phyloP scores from a whole-genome alignment of 2,113 vertebrate genomes.

The Protomyctophum bolini region DNA sequence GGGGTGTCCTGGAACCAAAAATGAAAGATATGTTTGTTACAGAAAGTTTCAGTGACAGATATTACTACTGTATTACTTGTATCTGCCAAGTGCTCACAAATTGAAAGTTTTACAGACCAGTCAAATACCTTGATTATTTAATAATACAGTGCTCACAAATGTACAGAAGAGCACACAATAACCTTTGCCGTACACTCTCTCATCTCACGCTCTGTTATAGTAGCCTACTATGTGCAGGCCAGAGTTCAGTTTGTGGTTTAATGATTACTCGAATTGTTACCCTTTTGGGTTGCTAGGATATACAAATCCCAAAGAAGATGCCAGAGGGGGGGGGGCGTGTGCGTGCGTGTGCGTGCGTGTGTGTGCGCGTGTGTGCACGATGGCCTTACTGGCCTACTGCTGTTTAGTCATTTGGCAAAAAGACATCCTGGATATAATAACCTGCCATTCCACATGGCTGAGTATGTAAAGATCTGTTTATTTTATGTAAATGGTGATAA shows the following conservation, averaged over 20 bases:
- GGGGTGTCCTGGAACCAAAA: too few species aligned
- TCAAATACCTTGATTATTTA: too few species aligned
- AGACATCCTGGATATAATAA: background rate
- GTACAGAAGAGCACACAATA: too few species aligned
- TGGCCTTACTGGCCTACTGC: background rate
- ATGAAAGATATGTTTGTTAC: too few species aligned
- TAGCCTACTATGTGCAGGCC: background rate
- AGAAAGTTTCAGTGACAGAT: too few species aligned
- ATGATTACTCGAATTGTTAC: conserved; percentile 46
- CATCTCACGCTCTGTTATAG: background rate
- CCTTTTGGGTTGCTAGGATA: conserved; percentile 26
- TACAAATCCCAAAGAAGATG: conserved; percentile 14
- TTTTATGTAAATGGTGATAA: too few species aligned
- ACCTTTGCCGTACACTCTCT: background rate
- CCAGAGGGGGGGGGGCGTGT: background rate
- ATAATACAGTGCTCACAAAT: too few species aligned
- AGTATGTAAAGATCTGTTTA: too few species aligned
- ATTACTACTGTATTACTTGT: too few species aligned
- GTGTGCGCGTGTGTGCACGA: background rate
- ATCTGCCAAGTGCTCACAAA: too few species aligned
- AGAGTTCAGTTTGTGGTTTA: conserved; percentile 47
- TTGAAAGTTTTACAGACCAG: too few species aligned
- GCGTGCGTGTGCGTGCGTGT: background rate
- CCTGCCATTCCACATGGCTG: too few species aligned
- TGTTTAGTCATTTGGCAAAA: background rate